phyloP scores from a whole-genome alignment of 1,140 invertebrate species.

The Pemphigus obesinymphae region DNA sequence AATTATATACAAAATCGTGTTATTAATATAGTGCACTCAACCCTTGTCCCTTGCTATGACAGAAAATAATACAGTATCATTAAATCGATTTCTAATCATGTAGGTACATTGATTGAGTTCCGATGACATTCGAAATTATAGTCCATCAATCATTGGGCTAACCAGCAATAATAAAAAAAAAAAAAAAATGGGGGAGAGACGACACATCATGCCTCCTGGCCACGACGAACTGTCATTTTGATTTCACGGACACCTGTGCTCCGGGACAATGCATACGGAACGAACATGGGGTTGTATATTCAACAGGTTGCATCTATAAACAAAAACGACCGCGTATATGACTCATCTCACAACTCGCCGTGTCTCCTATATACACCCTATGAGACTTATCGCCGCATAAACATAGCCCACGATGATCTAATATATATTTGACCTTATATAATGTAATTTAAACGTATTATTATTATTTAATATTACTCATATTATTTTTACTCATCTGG shows the following conservation, averaged over 20 bases:
- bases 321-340: not conserved
- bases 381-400: not conserved
- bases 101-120: not conserved
- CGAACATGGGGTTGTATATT: slow-evolving; percentile 7
- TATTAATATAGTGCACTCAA: too few relatives aligned
- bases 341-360: not conserved
- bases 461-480: not conserved
- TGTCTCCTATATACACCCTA: not conserved
- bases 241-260: slow-evolving; percentile 26
- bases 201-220: not conserved
- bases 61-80: not conserved
- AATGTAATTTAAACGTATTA: not conserved
- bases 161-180: not conserved
- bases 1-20: too few relatives aligned
- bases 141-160: slow-evolving; percentile 13
- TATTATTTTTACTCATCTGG: not conserved
- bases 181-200: not conserved
- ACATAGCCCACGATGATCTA: not conserved
- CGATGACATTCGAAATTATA: not conserved
- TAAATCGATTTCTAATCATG: not conserved
- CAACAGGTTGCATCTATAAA: slow-evolving; percentile 7
- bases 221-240: not conserved
- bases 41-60: not conserved
- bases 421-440: not conserved
- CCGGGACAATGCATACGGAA: not conserved